Evolutionary conservation across 2,797 vertebrate genomes (phyloP).

Genomic region (Podarcis siculus): DNA sequence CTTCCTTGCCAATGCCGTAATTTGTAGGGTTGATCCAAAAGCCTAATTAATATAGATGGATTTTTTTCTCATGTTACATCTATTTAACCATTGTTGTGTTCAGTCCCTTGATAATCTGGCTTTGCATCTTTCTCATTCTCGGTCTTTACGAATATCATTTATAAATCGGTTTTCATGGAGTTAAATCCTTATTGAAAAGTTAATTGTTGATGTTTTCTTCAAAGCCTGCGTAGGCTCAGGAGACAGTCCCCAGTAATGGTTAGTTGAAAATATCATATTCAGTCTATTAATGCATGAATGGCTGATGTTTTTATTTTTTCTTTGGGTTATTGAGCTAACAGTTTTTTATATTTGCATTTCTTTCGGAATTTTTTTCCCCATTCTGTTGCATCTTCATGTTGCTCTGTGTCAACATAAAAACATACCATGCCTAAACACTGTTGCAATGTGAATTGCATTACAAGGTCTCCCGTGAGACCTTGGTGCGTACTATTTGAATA

Average conservation of each 20-base stretch:
- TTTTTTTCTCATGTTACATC: neutral
- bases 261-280: conserved; percentile 87
- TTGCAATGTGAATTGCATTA: conserved; percentile 54
- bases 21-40: neutral
- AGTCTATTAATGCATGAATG: conserved; percentile 83
- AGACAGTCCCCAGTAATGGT: conserved; percentile 92
- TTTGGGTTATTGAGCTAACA: conserved; percentile 73
- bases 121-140: conserved; percentile 71
- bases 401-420: conserved; percentile 73
- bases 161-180: conserved; percentile 73
- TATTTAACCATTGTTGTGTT: neutral
- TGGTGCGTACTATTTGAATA: conserved; percentile 68
- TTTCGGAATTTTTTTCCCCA: conserved; percentile 69
- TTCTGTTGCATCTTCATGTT: conserved; percentile 77
- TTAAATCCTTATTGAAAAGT: conserved; percentile 77
- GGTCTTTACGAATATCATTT: conserved; percentile 62
- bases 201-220: conserved; percentile 80
- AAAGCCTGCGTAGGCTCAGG: conserved; percentile 93
- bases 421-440: conserved; percentile 72
- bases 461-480: conserved; percentile 51
- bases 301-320: conserved; percentile 68
- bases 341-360: conserved; percentile 70
- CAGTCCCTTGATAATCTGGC: conserved; percentile 40
- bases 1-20: neutral
- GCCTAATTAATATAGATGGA: neutral